phyloP scores from a whole-genome alignment of 2,113 vertebrate genomes.

The Tympanuchus pallidicinctus region DNA sequence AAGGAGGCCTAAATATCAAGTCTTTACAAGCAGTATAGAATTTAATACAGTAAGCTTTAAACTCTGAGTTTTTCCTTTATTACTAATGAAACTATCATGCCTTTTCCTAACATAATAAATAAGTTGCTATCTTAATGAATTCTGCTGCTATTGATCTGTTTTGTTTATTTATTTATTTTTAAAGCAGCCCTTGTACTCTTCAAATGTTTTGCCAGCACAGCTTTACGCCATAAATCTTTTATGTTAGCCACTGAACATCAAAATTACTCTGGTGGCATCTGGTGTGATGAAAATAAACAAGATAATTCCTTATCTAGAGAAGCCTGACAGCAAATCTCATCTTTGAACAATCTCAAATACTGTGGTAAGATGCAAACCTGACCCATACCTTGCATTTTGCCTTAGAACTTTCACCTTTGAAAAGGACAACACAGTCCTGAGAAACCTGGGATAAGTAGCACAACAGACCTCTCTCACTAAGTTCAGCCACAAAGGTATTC shows the following conservation, averaged over 20 bases:
- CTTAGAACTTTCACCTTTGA: not conserved
- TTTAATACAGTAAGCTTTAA: not conserved
- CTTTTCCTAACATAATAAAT: not conserved
- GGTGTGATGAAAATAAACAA: constrained; percentile 6
- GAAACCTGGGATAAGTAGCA: not conserved
- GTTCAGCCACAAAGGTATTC: not conserved
- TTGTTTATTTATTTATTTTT: not conserved
- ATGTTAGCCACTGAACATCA: not conserved
- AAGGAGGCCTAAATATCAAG: constrained; percentile 32
- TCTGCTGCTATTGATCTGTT: not conserved
- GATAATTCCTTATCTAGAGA: not conserved
- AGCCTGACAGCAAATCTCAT: not conserved
- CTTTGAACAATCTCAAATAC: not conserved
- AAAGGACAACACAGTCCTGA: not conserved
- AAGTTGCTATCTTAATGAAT: not conserved
- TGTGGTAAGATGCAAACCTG: not conserved
- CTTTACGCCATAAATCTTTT: not conserved
- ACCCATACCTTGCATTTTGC: not conserved
- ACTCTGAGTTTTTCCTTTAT: not conserved
- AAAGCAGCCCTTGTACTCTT: not conserved
- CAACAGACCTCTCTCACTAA: not conserved
- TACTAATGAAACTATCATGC: not conserved
- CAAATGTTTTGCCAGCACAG: not conserved
- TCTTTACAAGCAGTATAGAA: not conserved
- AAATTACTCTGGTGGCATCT: constrained; percentile 36